Evolutionary conservation across 2,113 vertebrate species (phyloP), one percentile per base, ranked within the genome.

Genomic region (Xiphias gladius): DNA sequence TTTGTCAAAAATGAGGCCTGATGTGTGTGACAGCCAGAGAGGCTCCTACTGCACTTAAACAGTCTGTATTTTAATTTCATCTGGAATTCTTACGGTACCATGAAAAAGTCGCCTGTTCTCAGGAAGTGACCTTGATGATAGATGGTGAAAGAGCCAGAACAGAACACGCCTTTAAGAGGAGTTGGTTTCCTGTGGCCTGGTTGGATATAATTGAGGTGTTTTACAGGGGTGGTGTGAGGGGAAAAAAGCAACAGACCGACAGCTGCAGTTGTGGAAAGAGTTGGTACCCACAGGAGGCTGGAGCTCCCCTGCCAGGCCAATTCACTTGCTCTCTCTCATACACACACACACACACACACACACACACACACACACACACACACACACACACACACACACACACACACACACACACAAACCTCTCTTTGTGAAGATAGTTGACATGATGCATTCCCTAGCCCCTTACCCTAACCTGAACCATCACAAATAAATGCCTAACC

Each of bases 61-160:
- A 41, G 17, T 57, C 72, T 16, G 19, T 43, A 4, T 80, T 84
- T 86, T 88, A 90, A 91, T 92, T 83, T 66, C 79, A 68, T 86
- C 80, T 50, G 82, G 80, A 90, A 84, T 82, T 82, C 80, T 62
- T 43, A n/a, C 1, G 8, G 63, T 85, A 12, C 69, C 79, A 77
- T 88, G 78, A 86, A 92, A 93, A 93, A 90, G 89, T 92, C 74
- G 71, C 69, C 76, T 30, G 75, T 73, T 86, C 82, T 57, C 43
- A 52, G 73, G 54, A 74, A 73, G 52, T 86, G 89, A 88, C 91
- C 77, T n/a, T 5, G 13, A 64, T 90, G 91, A 93, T 90, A 55
- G 89, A 92, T 89, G 86, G 63, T 10, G 9, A 48, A 6, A 1
- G 43, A 35, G 46, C 6, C n/a, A 4, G 35, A 52, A 26, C 73